Evolutionary conservation across 2,797 vertebrate genomes (phyloP).

Genomic region (Sylvia borin): DNA sequence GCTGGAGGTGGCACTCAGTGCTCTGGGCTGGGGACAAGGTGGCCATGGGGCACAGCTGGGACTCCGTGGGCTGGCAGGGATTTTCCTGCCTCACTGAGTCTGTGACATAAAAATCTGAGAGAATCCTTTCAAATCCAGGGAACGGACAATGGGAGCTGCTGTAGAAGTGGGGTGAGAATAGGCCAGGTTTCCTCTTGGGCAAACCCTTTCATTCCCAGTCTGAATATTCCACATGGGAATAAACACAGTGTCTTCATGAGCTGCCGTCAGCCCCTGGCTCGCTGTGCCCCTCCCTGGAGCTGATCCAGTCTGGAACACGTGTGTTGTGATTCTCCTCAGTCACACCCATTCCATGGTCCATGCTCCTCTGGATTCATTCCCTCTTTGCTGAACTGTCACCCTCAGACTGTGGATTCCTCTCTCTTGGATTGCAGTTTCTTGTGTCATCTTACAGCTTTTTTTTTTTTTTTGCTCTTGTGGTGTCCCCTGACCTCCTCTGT

Average conservation of each 20-base stretch:
- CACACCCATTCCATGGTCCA: neutral
- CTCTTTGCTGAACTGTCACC: neutral
- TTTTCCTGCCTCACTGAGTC: neutral
- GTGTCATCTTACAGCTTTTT: neutral
- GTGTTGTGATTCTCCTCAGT: neutral
- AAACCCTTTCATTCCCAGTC: neutral
- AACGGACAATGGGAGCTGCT: neutral
- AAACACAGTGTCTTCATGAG: neutral
- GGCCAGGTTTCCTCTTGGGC: neutral
- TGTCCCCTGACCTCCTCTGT: neutral
- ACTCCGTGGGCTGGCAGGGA: accelerated
- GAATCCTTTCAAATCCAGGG: neutral
- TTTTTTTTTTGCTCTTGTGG: neutral
- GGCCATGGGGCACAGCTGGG: neutral
- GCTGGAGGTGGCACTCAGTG: neutral
- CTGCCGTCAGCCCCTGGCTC: neutral
- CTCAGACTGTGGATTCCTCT: neutral
- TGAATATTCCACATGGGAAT: neutral
- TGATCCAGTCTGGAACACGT: accelerated
- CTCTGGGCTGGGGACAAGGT: neutral
- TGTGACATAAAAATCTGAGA: neutral
- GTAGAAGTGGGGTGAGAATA: neutral
- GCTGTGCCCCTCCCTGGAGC: accelerated
- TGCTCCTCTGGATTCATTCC: neutral
- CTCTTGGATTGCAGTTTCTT: neutral